Percentiles rank a stretch among this genome's conserved stretches.
Conservation (phyloP, 2,797 vertebrate species). For the Sebastes kiyomatsui region DNA sequence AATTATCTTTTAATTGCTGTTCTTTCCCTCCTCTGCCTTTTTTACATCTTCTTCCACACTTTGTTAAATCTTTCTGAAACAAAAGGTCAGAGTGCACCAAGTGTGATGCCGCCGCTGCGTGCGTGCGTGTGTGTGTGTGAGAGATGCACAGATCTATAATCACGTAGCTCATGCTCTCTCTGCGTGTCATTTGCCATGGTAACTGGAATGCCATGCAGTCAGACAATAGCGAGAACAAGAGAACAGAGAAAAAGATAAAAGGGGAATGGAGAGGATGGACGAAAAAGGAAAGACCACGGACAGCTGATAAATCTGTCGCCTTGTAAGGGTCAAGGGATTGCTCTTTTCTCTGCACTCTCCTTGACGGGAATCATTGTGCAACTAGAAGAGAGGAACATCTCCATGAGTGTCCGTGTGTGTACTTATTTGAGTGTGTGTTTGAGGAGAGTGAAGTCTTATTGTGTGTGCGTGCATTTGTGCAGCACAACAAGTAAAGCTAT, state of each 20-base stretch:
- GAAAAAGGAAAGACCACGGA: constrained; percentile 84
- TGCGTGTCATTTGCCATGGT: constrained; percentile 61
- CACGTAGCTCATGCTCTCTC: constrained; percentile 49
- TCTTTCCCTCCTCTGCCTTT: constrained; percentile 17
- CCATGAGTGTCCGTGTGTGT: background rate
- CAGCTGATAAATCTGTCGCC: constrained; percentile 85
- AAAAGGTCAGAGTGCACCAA: constrained; percentile 62
- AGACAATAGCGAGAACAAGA: constrained; percentile 32
- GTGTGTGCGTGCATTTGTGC: background rate
- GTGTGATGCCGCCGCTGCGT: background rate
- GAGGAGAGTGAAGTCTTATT: background rate
- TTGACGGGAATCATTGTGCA: constrained; percentile 8
- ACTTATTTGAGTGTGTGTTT: background rate
- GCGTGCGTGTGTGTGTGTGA: background rate
- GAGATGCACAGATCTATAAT: constrained; percentile 51
- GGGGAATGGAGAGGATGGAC: constrained; percentile 51
- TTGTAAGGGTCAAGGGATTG: constrained; percentile 84
- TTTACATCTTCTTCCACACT: constrained; percentile 51
- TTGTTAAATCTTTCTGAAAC: constrained; percentile 51
- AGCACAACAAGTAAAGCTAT: constrained; percentile 14
- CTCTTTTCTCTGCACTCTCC: constrained; percentile 67
- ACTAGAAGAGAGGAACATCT: background rate
- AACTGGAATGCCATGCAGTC: constrained; percentile 51
- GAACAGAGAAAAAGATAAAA: constrained; percentile 24
- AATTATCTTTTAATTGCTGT: constrained; percentile 75